Percentiles rank a stretch among this genome's conserved stretches.
phyloP scores from a whole-genome alignment of 2,113 vertebrate genomes.

The Mormoops blainvillei region DNA sequence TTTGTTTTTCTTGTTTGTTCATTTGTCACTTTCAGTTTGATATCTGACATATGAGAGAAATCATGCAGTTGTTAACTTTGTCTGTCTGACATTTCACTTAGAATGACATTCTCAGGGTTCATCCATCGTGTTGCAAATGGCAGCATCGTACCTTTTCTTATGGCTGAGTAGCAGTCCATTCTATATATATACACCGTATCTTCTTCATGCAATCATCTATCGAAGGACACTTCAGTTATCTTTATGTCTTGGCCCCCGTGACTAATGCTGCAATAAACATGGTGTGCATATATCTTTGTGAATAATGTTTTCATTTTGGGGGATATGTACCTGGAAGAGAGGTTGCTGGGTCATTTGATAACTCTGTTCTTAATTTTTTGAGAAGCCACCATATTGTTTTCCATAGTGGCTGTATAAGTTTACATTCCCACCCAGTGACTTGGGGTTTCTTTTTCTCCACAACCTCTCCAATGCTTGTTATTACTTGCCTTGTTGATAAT shows the following conservation, averaged over 20 bases:
- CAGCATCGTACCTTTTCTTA: too few relatives aligned
- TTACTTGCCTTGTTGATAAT: not conserved
- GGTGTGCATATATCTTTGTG: not conserved
- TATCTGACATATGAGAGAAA: not conserved
- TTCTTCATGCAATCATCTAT: not conserved
- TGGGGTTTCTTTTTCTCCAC: too few relatives aligned
- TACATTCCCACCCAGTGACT: not conserved
- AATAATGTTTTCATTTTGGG: not conserved
- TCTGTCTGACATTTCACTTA: not conserved
- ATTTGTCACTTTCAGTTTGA: not conserved
- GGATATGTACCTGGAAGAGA: not conserved
- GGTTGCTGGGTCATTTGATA: not conserved
- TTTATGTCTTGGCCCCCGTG: not conserved
- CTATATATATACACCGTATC: not conserved
- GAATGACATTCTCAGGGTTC: not conserved
- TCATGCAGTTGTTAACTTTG: not conserved
- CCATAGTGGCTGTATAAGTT: not conserved
- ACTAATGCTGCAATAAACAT: not conserved
- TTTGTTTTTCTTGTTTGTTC: not conserved
- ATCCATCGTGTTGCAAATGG: not conserved
- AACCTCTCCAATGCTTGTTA: not conserved
- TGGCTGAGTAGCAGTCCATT: not conserved
- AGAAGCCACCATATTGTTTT: not conserved
- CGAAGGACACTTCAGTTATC: not conserved
- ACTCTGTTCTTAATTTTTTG: not conserved